A percentile compares a stretch with the other conserved stretches of the same genome.
phyloP scores from a whole-genome alignment of 2,888 invertebrate species.

The Drosophila kanekoi region DNA sequence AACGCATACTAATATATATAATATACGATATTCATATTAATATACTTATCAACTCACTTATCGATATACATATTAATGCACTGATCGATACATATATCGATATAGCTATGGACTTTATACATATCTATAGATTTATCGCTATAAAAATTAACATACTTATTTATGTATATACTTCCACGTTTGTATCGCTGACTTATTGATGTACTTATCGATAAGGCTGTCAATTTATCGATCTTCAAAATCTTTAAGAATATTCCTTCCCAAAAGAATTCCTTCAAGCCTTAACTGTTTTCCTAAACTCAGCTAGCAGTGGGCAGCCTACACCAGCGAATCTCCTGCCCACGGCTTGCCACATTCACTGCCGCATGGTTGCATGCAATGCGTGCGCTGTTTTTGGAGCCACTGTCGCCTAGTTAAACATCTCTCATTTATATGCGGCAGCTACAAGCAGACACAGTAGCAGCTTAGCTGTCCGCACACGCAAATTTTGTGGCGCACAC shows the following conservation, averaged over 20 bases:
- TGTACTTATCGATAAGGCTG: too few species aligned
- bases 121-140: too few species aligned
- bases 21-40: too few species aligned
- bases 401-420: constrained; percentile 77
- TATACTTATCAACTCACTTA: too few species aligned
- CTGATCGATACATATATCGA: neutral
- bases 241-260: neutral
- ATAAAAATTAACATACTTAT: neutral
- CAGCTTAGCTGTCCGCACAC: constrained; percentile 78
- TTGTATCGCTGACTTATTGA: too few species aligned
- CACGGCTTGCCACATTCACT: constrained; percentile 27
- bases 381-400: constrained; percentile 36
- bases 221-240: neutral
- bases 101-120: neutral
- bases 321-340: constrained; percentile 24
- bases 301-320: neutral
- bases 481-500: constrained; percentile 71
- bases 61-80: neutral
- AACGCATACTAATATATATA: too few species aligned
- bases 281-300: constrained; percentile 2
- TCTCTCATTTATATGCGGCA: constrained; percentile 79
- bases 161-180: neutral
- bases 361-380: constrained; percentile 45
- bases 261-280: too few species aligned
- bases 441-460: constrained; percentile 63